These are phyloP conservation scores for Drosophila seclusa DNA, from an alignment of 2,888 invertebrate genomes.

Conservation along the genomic window DNA sequence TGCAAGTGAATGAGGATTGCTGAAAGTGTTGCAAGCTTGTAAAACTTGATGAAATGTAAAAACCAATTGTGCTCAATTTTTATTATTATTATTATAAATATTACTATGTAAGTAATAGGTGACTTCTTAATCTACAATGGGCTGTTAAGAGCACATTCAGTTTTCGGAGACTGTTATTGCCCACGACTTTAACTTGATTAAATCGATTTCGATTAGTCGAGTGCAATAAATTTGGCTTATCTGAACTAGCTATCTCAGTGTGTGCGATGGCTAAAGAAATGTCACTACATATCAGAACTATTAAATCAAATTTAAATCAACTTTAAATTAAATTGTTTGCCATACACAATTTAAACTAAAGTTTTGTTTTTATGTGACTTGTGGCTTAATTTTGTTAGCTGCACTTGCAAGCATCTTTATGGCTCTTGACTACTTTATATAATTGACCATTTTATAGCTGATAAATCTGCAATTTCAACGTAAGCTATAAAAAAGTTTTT, in stretches of 20 bases:
- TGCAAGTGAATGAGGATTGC: constrained; percentile 6
- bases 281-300: neutral
- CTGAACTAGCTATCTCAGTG: neutral
- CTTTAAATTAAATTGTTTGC: neutral
- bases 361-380: neutral
- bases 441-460: constrained; percentile 31
- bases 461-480: constrained; percentile 20
- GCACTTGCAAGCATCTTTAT: neutral
- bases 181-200: neutral
- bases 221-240: neutral
- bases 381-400: neutral
- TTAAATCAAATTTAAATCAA: neutral
- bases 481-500: constrained; percentile 17
- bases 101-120: no score
- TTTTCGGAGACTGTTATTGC: no score
- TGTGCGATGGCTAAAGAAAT: neutral
- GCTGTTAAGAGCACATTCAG: no score
- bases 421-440: constrained; percentile 1
- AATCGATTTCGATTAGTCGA: neutral
- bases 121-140: no score
- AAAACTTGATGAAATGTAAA: constrained; percentile 13
- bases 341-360: neutral
- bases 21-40: neutral
- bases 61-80: neutral
- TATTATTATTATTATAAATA: neutral